A percentile compares a stretch with the other conserved stretches of the same genome.
These are phyloP conservation scores for Sebastes aleutianus DNA, from an alignment of 2,797 vertebrate genomes.

Conservation along the genomic window DNA sequence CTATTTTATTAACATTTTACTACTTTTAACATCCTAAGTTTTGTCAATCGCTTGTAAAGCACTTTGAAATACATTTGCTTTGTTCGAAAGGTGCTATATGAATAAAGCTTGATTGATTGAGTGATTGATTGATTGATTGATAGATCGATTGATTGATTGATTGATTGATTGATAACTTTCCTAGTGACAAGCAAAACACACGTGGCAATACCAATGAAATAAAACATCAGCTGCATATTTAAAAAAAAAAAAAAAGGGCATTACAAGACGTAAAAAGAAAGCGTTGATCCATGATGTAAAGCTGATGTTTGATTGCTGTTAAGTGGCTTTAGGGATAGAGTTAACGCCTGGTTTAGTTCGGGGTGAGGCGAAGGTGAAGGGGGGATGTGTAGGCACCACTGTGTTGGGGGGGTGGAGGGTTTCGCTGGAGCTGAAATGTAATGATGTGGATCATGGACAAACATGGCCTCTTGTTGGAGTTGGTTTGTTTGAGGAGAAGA, in stretches of 20 bases:
- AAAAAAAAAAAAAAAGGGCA: not conserved
- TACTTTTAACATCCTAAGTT: too few species aligned
- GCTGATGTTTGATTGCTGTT: conserved; percentile 2
- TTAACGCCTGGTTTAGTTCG: conserved; percentile 24
- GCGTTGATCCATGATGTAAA: not conserved
- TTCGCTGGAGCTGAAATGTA: conserved; percentile 51
- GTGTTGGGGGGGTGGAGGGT: conserved; percentile 13
- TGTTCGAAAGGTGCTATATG: too few species aligned
- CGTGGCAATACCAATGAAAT: not conserved
- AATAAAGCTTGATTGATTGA: too few species aligned
- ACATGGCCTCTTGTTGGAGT: conserved; percentile 43
- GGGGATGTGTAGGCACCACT: not conserved
- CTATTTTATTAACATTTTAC: too few species aligned
- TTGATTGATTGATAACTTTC: not conserved
- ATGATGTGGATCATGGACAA: conserved; percentile 65
- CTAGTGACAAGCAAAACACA: not conserved
- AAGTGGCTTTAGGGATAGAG: conserved; percentile 31
- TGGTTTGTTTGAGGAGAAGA: conserved; percentile 61
- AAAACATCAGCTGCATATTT: not conserved
- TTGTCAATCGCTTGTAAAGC: too few species aligned
- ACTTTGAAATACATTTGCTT: too few species aligned
- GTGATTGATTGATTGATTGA: too few species aligned
- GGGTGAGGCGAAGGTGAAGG: conserved; percentile 43
- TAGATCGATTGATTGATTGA: rapidly evolving
- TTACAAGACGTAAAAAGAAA: not conserved